Evolutionary conservation across 2,797 vertebrate genomes (phyloP), one percentile per base, ranked within the genome.

Genomic region (Sciurus carolinensis): DNA sequence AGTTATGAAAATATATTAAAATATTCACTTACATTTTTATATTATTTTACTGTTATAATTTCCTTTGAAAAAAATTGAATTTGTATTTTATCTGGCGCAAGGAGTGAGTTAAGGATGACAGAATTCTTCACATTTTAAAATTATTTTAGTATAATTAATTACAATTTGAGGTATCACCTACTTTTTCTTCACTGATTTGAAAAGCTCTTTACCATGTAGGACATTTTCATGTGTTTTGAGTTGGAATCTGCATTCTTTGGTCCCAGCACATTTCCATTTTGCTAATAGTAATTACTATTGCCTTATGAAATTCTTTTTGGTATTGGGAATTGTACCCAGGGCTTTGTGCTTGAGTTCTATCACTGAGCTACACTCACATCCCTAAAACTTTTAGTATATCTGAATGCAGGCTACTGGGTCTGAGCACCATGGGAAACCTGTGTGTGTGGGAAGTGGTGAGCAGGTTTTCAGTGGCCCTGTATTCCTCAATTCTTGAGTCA

Each of bases 41-140:
- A 59, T 50, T 59, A 28, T 72, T 91, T 79, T 57, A 24, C 28
- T 91, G 39, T 76, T n/a, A 71, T 42, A 71, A 93, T 90, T 71
- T 67, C 13, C 2, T 69, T 93, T 54, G 24, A 50, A 80, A 54
- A 79, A 88, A 88, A 72, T 62, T 71, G 17, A 76, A 28, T 50
- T 57, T 42, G 22, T 30, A 18, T 81, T 95, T 82, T 71, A 85
- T 83, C 26, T 64, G 18, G 30, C 69, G 59, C 7, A 75, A 85
- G 44, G 9, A 18, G 24, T 72, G 33, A 71, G 69, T 44, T 85
- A 62, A 62, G 2, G 18, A 62, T 69, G 30, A 47, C 30, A 66
- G 14, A 85, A 71, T 79, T 39, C 13, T 47, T 95, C 22, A 62
- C 3, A 69, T 71, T 75, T 64, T 7, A 59, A 83, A 86, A 77